Percentiles rank a stretch among this genome's conserved stretches.
Conservation (phyloP, 2,888 invertebrate species). For the Petrophora chlorosata region DNA sequence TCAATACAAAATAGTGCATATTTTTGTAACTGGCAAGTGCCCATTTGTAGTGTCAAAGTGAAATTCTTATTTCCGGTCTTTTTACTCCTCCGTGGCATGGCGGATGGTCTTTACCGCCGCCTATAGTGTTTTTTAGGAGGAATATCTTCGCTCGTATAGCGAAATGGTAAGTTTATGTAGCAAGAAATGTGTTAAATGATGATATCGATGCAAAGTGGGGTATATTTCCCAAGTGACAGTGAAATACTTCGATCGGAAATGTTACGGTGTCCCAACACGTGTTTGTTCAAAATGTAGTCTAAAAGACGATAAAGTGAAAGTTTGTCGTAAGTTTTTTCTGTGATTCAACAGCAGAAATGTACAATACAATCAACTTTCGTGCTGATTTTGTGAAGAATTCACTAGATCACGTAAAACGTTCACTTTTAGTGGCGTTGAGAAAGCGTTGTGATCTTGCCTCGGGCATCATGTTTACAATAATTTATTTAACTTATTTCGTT, state of each 20-base stretch:
- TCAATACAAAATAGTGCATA: too few species aligned
- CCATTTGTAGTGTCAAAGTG: constrained; percentile 60
- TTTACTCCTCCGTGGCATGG: constrained; percentile 83
- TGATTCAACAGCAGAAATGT: constrained; percentile 7
- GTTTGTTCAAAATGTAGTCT: constrained; percentile 29
- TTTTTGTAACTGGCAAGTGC: constrained; percentile 60
- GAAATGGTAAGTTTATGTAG: constrained; percentile 75
- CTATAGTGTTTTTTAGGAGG: constrained; percentile 74
- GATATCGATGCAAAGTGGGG: constrained; percentile 39
- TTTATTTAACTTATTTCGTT: background rate
- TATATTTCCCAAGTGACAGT: constrained; percentile 51
- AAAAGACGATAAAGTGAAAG: constrained; percentile 15
- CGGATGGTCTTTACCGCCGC: constrained; percentile 79
- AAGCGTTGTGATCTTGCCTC: constrained; percentile 12
- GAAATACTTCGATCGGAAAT: constrained; percentile 33
- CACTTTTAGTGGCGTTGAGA: background rate
- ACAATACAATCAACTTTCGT: background rate
- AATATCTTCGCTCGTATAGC: constrained; percentile 76
- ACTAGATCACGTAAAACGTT: background rate
- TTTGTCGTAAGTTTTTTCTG: constrained; percentile 23
- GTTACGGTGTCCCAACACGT: constrained; percentile 34
- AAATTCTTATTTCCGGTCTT: constrained; percentile 73
- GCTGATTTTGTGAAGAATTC: background rate
- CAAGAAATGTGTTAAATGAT: constrained; percentile 41
- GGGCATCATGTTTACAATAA: constrained; percentile 23